Evolutionary conservation across 2,888 invertebrate species (phyloP).

Genomic region (Hirtodrosophila duncani): DNA sequence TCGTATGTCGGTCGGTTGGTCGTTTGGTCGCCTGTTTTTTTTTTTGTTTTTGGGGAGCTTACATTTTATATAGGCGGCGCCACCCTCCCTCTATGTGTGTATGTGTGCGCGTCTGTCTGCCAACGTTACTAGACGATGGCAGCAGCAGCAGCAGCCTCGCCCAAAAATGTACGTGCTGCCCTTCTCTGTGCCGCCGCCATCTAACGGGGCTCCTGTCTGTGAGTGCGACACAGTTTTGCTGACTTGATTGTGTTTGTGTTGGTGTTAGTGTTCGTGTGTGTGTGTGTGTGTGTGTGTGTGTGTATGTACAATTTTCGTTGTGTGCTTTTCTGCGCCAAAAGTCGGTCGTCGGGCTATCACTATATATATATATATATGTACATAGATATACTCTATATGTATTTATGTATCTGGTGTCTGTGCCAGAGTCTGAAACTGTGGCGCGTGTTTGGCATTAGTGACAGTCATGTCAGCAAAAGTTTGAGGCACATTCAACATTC

Average conservation of each 20-base stretch:
- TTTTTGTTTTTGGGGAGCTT: constrained; percentile 5
- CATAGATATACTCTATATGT: constrained; percentile 7
- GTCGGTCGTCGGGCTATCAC: constrained; percentile 32
- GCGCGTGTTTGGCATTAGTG: constrained; percentile 74
- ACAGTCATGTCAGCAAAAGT: constrained; percentile 73
- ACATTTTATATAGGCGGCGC: constrained; percentile 43
- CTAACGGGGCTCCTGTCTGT: constrained; percentile 27
- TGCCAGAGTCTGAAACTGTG: constrained; percentile 60
- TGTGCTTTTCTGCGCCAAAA: constrained; percentile 58
- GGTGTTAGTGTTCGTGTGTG: constrained; percentile 2
- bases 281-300: constrained; percentile 17
- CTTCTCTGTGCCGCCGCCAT: not conserved
- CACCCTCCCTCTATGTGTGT: constrained; percentile 14
- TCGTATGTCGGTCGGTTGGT: constrained; percentile 18
- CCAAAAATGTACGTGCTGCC: constrained; percentile 17
- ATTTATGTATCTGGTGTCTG: constrained; percentile 10
- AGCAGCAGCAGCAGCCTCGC: constrained; percentile 31
- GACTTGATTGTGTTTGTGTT: not conserved
- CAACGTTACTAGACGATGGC: constrained; percentile 51
- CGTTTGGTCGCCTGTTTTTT: not conserved
- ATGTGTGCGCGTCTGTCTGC: constrained; percentile 53
- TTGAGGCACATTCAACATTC: constrained; percentile 71
- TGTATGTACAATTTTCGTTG: constrained; percentile 49
- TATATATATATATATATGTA: not conserved
- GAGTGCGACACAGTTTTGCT: constrained; percentile 60